Evolutionary conservation across 2,113 vertebrate genomes (phyloP).

Genomic region (Limanda limanda): DNA sequence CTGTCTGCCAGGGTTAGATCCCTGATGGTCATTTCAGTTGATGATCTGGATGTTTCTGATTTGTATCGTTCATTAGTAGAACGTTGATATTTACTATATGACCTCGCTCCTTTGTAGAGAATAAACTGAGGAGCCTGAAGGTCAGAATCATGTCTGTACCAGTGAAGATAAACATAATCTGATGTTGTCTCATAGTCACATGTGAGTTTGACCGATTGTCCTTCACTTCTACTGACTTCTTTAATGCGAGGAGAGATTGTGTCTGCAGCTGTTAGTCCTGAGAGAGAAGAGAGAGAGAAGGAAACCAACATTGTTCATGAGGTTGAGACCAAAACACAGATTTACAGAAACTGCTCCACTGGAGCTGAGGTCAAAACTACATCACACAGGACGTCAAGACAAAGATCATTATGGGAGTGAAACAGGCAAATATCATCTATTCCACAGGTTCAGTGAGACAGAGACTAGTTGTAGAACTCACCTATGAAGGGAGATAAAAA

Average conservation of each 20-base stretch:
- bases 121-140: constrained; percentile 42
- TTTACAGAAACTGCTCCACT: too few species aligned
- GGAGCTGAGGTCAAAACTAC: too few species aligned
- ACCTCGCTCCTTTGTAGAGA: constrained; percentile 24
- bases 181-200: not conserved
- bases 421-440: too few species aligned
- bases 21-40: not conserved
- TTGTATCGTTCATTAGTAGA: not conserved
- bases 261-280: constrained; percentile 6
- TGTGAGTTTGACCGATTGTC: constrained; percentile 34
- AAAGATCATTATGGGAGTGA: too few species aligned
- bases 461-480: too few species aligned
- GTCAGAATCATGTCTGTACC: constrained; percentile 50
- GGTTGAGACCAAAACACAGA: too few species aligned
- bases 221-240: constrained; percentile 41
- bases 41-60: fast-evolving
- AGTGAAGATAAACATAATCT: fast-evolving
- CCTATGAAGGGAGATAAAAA: too few species aligned
- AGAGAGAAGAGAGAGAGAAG: not conserved
- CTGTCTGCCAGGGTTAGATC: constrained; percentile 25
- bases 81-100: fast-evolving
- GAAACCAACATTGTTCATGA: too few species aligned
- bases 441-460: too few species aligned
- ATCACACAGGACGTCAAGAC: too few species aligned
- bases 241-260: not conserved